phyloP scores from a whole-genome alignment of 1,140 invertebrate species.

The Cardiocondyla obscurior region DNA sequence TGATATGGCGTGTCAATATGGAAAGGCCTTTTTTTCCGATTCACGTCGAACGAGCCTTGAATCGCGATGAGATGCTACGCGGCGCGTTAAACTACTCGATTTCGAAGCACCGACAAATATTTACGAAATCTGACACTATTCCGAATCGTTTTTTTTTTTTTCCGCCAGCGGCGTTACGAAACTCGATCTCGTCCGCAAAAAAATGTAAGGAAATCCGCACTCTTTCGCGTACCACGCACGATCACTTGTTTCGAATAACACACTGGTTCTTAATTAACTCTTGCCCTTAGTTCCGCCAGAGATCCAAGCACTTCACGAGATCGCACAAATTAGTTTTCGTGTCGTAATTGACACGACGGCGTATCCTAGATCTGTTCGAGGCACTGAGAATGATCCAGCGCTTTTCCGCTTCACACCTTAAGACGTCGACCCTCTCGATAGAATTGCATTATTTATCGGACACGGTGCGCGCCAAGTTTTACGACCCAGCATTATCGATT shows the following conservation, averaged over 20 bases:
- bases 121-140: constrained; percentile 20
- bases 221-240: neutral
- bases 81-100: constrained; percentile 41
- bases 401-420: constrained; percentile 27
- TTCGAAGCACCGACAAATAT: constrained; percentile 33
- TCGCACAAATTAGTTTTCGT: neutral
- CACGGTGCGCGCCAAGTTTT: constrained; percentile 48
- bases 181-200: neutral
- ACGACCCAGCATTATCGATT: constrained; percentile 62
- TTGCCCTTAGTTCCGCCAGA: neutral
- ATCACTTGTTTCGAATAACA: neutral
- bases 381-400: neutral
- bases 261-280: constrained; percentile 15
- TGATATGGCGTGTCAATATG: constrained; percentile 30
- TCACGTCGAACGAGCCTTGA: constrained; percentile 18
- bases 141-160: neutral
- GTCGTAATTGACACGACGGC: constrained; percentile 4
- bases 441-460: constrained; percentile 61
- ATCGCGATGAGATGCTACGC: constrained; percentile 18
- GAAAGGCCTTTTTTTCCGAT: constrained; percentile 16
- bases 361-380: constrained; percentile 3
- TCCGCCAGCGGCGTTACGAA: neutral
- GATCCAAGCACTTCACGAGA: neutral
- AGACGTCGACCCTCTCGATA: neutral
- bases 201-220: constrained; percentile 7